These are phyloP conservation scores for Blastobasis adustella DNA, from an alignment of 2,888 invertebrate genomes.

Conservation along the genomic window DNA sequence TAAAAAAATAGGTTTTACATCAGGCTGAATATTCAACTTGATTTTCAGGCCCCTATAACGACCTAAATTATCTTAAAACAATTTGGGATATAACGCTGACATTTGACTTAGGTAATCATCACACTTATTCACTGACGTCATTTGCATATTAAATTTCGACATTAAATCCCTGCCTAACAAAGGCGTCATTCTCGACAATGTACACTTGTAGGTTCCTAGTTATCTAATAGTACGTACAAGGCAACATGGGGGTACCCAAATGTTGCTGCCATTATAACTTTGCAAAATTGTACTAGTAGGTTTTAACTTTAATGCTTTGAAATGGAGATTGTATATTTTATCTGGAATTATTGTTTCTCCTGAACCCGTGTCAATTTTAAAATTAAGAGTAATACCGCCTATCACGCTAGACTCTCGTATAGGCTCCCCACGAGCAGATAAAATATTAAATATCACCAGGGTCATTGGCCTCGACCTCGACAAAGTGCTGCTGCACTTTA, in stretches of 20 bases:
- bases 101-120: too few species aligned
- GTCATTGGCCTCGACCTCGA: too few species aligned
- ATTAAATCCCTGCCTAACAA: conserved; percentile 2
- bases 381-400: not conserved
- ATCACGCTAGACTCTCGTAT: not conserved
- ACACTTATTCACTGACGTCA: not conserved
- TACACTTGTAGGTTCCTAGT: not conserved
- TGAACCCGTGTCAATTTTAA: conserved; percentile 1
- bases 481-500: too few species aligned
- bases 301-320: not conserved
- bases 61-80: conserved; percentile 1
- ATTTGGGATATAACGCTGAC: not conserved
- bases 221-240: not conserved
- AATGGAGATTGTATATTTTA: not conserved
- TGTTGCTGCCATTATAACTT: conserved; percentile 2
- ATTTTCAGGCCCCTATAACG: not conserved
- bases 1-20: conserved; percentile 1
- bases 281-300: not conserved
- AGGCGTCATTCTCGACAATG: not conserved
- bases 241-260: conserved; percentile 2
- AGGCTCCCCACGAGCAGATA: too few species aligned
- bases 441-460: too few species aligned
- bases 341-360: not conserved
- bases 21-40: not conserved
- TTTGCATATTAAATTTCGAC: not conserved